Conservation (phyloP, 2,797 vertebrate species). For the Lophotriccus pileatus region DNA sequence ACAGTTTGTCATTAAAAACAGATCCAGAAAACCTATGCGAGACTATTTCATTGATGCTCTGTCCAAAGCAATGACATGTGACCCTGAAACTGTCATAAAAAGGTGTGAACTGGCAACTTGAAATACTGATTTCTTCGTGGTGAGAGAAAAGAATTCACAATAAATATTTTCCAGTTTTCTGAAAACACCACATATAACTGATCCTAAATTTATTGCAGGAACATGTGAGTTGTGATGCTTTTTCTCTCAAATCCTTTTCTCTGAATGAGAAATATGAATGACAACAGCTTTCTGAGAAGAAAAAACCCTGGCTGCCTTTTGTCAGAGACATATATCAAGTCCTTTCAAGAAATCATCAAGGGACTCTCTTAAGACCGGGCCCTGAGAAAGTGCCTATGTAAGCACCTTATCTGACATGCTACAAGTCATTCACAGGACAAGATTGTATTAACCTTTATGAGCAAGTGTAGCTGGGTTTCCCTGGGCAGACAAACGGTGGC, state of each 20-base stretch:
- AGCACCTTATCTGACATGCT: neutral
- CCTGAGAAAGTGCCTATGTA: neutral
- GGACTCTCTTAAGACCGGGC: neutral
- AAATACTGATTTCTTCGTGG: neutral
- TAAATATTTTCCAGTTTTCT: conserved; percentile 30
- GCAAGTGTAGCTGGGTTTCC: neutral
- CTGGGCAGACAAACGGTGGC: neutral
- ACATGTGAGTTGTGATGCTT: neutral
- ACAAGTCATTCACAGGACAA: neutral
- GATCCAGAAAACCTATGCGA: neutral
- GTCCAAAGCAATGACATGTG: neutral
- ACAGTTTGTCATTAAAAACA: neutral
- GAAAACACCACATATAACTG: neutral
- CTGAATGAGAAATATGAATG: neutral
- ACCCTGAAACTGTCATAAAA: neutral
- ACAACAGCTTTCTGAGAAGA: neutral
- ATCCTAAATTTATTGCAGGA: conserved; percentile 22
- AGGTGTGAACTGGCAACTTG: neutral
- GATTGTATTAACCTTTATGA: neutral
- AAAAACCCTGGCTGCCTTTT: neutral
- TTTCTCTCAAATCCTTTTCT: neutral
- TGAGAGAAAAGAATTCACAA: neutral
- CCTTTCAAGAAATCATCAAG: neutral
- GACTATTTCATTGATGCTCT: neutral
- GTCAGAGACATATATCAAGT: neutral